phyloP scores from a whole-genome alignment of 2,113 vertebrate species.

The Geococcyx californianus region DNA sequence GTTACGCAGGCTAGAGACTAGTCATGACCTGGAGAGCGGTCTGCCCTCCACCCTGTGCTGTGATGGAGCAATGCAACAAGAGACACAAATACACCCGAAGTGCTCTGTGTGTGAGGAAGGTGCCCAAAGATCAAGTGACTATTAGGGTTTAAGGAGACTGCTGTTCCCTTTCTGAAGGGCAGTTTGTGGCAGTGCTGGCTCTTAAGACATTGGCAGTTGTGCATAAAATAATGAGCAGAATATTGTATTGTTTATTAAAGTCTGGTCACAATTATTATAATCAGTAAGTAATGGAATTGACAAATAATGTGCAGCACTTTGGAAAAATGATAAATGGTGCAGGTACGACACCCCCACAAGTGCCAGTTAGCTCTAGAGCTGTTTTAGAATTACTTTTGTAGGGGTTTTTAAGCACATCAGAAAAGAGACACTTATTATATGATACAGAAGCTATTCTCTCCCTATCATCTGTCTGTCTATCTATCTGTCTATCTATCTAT shows the following conservation, averaged over 20 bases:
- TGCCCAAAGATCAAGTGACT: neutral
- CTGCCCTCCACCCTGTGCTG: neutral
- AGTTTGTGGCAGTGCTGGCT: neutral
- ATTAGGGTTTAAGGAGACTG: neutral
- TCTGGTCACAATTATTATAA: neutral
- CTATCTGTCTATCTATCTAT: too few relatives aligned
- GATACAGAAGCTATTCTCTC: neutral
- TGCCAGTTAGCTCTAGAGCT: neutral
- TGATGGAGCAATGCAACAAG: neutral
- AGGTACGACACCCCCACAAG: neutral
- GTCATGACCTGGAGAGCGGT: neutral
- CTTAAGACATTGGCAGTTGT: neutral
- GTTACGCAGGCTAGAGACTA: neutral
- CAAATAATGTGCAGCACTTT: neutral
- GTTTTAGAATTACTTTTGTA: neutral
- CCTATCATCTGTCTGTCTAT: too few relatives aligned
- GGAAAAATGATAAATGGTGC: neutral
- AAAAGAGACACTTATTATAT: neutral
- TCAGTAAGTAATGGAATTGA: neutral
- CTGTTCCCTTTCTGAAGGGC: neutral
- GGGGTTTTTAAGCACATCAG: neutral
- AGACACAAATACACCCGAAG: neutral
- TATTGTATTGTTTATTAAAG: neutral
- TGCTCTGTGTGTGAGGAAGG: neutral
- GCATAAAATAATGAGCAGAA: neutral